Conservation (phyloP, 2,113 vertebrate genomes). For the Stegastes partitus region DNA sequence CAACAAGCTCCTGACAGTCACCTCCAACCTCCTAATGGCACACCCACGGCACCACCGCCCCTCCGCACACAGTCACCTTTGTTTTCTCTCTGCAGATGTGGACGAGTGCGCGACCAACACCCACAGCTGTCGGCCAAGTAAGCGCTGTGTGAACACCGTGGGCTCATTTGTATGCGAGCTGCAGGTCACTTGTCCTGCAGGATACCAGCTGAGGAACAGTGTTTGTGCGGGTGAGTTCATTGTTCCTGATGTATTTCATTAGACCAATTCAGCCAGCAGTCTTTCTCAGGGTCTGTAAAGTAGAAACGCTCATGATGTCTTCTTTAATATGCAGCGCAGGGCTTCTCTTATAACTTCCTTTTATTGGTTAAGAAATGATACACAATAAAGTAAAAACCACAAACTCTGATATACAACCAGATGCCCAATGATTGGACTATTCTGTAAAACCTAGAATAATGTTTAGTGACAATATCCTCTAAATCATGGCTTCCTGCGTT, state of each 20-base stretch:
- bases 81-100: constrained; percentile 85
- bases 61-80: constrained; percentile 21
- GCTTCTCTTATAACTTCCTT: neutral
- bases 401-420: neutral
- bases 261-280: constrained; percentile 40
- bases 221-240: constrained; percentile 88
- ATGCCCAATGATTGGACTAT: neutral
- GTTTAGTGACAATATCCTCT: no score
- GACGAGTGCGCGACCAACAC: constrained; percentile 89
- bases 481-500: no score
- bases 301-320: constrained; percentile 13
- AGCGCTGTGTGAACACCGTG: constrained; percentile 90
- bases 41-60: no score
- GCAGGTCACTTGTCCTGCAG: constrained; percentile 87
- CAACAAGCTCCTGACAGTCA: neutral
- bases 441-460: no score
- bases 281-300: constrained; percentile 12
- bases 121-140: constrained; percentile 87
- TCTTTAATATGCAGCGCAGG: neutral
- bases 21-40: neutral
- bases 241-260: constrained; percentile 31
- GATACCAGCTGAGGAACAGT: constrained; percentile 84
- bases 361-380: neutral
- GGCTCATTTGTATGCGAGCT: constrained; percentile 91
- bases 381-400: neutral